phyloP scores from a whole-genome alignment of 2,113 vertebrate genomes.

The Okapia johnstoni region DNA sequence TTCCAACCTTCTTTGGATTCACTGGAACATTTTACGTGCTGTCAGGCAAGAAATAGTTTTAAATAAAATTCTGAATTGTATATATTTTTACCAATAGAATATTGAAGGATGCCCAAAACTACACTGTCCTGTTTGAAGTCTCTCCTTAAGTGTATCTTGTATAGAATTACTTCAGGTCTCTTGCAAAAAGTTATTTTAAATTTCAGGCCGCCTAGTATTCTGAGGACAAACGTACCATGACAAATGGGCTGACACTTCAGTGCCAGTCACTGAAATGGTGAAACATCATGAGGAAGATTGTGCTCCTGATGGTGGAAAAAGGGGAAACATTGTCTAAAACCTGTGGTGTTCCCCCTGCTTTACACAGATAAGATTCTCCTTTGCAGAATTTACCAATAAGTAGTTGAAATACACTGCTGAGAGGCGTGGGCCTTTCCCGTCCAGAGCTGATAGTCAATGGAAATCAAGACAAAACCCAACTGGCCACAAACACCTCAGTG shows the following conservation, averaged over 20 bases:
- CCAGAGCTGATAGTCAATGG: background rate
- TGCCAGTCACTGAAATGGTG: background rate
- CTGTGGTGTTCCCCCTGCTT: background rate
- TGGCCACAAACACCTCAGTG: background rate
- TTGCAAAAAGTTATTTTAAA: background rate
- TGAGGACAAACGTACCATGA: background rate
- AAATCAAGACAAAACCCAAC: background rate
- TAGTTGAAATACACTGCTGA: background rate
- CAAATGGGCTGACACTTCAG: background rate
- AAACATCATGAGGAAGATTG: background rate
- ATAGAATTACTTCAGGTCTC: background rate
- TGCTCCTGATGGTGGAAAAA: background rate
- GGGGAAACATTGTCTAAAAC: background rate
- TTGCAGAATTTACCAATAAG: background rate
- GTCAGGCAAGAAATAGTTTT: background rate
- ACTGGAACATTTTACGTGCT: background rate
- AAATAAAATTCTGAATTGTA: background rate
- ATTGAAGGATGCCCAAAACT: background rate
- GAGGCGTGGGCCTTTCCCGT: background rate
- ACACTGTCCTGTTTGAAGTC: background rate
- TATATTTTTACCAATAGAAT: background rate
- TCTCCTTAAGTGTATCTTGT: background rate
- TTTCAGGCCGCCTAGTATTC: background rate
- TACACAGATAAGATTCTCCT: background rate
- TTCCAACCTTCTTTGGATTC: background rate